Evolutionary conservation across 2,888 invertebrate species (phyloP).

Genomic region (Pristionchus japonicus): DNA sequence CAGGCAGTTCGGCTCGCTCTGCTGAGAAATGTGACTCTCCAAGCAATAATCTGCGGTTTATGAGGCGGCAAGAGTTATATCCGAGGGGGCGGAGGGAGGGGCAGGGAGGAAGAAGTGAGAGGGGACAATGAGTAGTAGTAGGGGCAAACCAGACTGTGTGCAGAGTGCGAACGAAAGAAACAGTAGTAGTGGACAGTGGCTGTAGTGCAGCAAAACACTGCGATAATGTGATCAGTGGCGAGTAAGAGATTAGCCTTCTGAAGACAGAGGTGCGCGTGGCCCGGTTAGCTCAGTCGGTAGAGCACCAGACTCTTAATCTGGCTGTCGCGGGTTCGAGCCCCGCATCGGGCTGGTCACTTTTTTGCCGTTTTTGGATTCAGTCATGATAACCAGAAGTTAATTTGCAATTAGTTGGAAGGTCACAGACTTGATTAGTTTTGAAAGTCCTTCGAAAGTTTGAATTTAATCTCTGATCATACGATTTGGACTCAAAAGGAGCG

Average conservation of each 20-base stretch:
- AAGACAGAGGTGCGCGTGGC: background rate
- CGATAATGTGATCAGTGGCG: background rate
- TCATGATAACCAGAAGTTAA: background rate
- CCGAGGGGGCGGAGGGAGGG: background rate
- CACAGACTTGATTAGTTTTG: no score
- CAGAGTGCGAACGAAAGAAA: background rate
- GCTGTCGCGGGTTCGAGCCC: conserved; percentile 70
- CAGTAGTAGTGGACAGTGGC: background rate
- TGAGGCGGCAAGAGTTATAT: conserved; percentile 32
- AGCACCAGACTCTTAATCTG: conserved; percentile 67
- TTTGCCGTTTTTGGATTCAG: background rate
- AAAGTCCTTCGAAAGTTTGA: no score
- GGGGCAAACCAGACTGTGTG: conserved; percentile 5
- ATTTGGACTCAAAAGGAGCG: background rate
- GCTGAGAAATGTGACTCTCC: background rate
- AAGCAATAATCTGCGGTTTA: conserved; percentile 12
- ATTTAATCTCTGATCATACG: background rate
- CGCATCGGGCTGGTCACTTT: conserved; percentile 62
- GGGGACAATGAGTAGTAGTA: background rate
- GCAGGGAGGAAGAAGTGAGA: background rate
- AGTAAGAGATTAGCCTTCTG: background rate
- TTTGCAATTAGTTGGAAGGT: no score
- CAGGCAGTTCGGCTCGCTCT: background rate
- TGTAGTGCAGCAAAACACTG: background rate
- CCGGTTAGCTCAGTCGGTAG: conserved; percentile 48